Evolutionary conservation across 2,797 vertebrate genomes (phyloP), one percentile per base, ranked within the genome.

Genomic region (Anabas testudineus): DNA sequence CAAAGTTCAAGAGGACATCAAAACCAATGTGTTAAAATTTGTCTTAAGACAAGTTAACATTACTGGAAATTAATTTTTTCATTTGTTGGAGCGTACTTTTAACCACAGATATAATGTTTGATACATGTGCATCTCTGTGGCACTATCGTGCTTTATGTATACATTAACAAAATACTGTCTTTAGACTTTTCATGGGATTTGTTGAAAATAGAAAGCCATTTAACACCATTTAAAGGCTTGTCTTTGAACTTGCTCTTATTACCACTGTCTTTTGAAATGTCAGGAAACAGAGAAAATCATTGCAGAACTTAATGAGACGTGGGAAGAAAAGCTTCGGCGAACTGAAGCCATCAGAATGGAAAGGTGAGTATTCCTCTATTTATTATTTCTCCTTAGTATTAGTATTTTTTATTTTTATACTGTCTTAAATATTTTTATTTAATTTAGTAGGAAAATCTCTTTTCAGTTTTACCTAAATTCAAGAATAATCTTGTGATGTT

Each of bases 261-360:
- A 46, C 24, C 9, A 21, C n/a, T 81, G 5, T 78, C 3, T 49
- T 78, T 73, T 70, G 2, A 51, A 64, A 79, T 67, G 13, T 24
- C 86, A 99, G 98, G 98, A 99, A 91, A 99, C 98, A 0, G 98
- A 99, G 88, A 99, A 99, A 90, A 99, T 99, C 80, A 99, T 99
- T 9, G 98, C 98, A 0, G 98, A 99, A 81, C 95, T 99, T 81
- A 99, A 99, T 0, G 98, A 99, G 87, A 99, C 98, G 0, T 99
- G 98, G 98, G 98, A 99, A 68, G 97, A 99, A 90, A 99, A 99
- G 80, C 94, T 99, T 53, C 95, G 97, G 2, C 90, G 97, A 71
- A 99, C 98, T 0, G 97, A 99, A 76, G 97, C 97, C 49, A 99
- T 99, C 32, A 93, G 98, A 45, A 99, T 99, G 97, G 97, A 99